Conservation (phyloP, 2,113 vertebrate species). For the Gadus macrocephalus region DNA sequence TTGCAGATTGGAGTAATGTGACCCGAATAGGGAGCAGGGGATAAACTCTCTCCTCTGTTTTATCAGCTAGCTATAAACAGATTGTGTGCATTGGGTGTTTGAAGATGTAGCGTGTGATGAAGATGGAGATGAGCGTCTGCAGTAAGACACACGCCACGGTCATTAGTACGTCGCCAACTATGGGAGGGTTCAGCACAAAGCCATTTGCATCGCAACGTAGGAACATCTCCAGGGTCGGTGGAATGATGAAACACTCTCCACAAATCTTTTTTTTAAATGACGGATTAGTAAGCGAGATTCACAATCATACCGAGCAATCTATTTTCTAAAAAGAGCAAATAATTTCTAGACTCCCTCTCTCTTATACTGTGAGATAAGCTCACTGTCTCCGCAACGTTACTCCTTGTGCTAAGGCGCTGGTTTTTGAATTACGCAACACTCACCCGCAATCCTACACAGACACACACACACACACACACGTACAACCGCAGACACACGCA, state of each 20-base stretch:
- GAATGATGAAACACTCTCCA: background rate
- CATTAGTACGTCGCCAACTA: constrained; percentile 5
- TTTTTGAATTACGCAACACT: too few species aligned
- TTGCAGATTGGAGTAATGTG: background rate
- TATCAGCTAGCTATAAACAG: constrained; percentile 11
- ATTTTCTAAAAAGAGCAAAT: background rate
- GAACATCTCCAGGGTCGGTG: constrained; percentile 6
- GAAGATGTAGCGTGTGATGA: constrained; percentile 4
- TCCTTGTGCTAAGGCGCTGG: background rate
- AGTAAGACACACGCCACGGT: constrained; percentile 12
- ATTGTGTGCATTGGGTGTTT: constrained; percentile 3
- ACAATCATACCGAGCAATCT: constrained; percentile 19
- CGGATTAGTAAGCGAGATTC: constrained; percentile 15
- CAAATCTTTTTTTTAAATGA: background rate
- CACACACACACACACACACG: too few species aligned
- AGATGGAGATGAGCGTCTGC: constrained; percentile 8
- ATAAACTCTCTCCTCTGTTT: constrained; percentile 7
- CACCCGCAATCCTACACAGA: too few species aligned
- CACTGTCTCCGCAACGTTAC: constrained; percentile 1
- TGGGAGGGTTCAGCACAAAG: background rate
- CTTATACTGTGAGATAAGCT: constrained; percentile 15
- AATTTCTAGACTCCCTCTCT: constrained; percentile 20
- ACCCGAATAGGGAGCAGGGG: background rate
- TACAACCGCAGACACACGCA: background rate
- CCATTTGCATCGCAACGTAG: constrained; percentile 13